Evolutionary conservation across 2,113 vertebrate species (phyloP), one percentile per base, ranked within the genome.

Genomic region (Eptesicus fuscus): DNA sequence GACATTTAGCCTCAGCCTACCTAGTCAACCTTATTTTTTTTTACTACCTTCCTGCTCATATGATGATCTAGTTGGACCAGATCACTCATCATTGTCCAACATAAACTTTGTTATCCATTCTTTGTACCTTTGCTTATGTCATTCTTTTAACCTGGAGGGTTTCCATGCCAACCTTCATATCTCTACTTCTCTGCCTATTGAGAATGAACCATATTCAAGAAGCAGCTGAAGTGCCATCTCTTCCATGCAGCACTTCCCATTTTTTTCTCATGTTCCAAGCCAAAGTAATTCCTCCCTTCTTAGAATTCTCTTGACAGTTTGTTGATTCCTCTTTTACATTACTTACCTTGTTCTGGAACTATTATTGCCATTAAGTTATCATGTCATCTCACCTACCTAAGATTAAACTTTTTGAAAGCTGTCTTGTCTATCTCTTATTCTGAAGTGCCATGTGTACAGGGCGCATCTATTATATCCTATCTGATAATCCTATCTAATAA

Each of bases 191-290:
- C 51, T 93, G 30, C 37, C 17, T 88, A 12, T 83, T 86, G 37
- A 97, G 35, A 82, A 93, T 35, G 12, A 95, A 70, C 11, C 30
- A 77, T 83, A 90, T 86, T 85, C 61, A 86, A 32, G 42, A 96
- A 80, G 22, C 20, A 88, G 28, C 56, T 88, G 83, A 61, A 95
- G 9, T 89, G 10, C 20, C 35, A 61, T 49, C 4, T 90, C 32
- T 90, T 90, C 28, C 37, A 71, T 65, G 7, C 1, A 84, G 17
- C 28, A 2, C 20, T 88, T 23, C n/a, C 6, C 82, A 61, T 76
- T 95, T 77, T 93, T 93, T 25, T 82, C 53, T 63, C 30, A 83
- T 93, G 32, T 4, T 40, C 10, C 30, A 74, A 90, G 28, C 14
- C 8, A 77, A 88, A 88, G 86, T 25, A 93, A 63, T 88, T 76